These are phyloP conservation scores for Drosophila lini DNA, from an alignment of 1,140 invertebrate species.

Conservation along the genomic window DNA sequence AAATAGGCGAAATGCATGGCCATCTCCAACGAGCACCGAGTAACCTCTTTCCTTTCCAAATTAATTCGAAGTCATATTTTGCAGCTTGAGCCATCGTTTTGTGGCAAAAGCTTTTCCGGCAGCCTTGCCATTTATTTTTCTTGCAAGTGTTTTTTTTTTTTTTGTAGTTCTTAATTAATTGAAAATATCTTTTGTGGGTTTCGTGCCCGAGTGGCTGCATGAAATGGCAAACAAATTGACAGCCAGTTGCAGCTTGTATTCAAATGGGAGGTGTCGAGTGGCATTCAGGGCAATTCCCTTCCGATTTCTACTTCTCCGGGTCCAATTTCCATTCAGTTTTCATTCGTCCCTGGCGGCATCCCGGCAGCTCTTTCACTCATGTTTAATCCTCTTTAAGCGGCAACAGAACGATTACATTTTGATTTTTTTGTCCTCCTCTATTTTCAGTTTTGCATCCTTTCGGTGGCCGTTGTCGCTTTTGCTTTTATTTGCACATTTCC, in stretches of 20 bases:
- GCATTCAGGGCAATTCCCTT: constrained; percentile 25
- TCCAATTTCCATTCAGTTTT: constrained; percentile 28
- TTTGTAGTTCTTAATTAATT: constrained; percentile 69
- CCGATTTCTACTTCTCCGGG: constrained; percentile 7
- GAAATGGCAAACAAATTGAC: constrained; percentile 44
- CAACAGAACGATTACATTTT: constrained; percentile 77
- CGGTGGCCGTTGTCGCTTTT: constrained; percentile 21
- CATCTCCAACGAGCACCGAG: constrained; percentile 6
- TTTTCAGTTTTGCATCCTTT: constrained; percentile 17
- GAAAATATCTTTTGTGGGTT: constrained; percentile 60
- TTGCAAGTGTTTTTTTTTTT: not conserved
- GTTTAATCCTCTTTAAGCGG: constrained; percentile 73
- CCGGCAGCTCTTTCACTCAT: constrained; percentile 41
- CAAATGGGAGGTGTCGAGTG: constrained; percentile 33
- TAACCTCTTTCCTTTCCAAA: not conserved
- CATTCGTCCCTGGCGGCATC: not conserved
- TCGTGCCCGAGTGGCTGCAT: constrained; percentile 11
- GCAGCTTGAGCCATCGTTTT: constrained; percentile 22
- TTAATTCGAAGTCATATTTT: constrained; percentile 53
- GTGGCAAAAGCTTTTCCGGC: constrained; percentile 10
- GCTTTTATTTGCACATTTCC: constrained; percentile 66
- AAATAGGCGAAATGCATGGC: constrained; percentile 73
- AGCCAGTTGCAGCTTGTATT: constrained; percentile 37
- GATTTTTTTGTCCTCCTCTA: constrained; percentile 42
- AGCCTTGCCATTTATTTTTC: constrained; percentile 7